A percentile compares a stretch with the other conserved stretches of the same genome.
phyloP scores from a whole-genome alignment of 2,888 invertebrate genomes.

The Parapristionchus giblindavisi region DNA sequence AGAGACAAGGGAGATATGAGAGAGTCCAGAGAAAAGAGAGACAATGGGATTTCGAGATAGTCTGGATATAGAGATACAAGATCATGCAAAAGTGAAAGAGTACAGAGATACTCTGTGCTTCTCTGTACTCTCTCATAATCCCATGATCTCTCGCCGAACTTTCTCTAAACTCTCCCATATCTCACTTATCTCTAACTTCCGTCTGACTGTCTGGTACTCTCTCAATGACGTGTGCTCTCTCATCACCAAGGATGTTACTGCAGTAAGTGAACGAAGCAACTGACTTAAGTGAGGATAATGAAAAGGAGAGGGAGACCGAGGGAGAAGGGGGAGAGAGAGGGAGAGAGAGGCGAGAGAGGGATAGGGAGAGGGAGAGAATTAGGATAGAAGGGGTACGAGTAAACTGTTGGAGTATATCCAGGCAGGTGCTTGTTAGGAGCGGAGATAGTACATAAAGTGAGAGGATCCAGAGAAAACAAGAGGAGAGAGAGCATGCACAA shows the following conservation, averaged over 20 bases:
- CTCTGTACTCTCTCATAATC: no score
- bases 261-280: constrained; percentile 31
- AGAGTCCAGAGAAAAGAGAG: no score
- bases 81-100: no score
- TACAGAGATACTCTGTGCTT: no score
- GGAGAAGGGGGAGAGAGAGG: not conserved
- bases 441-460: constrained; percentile 8
- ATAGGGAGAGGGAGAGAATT: constrained; percentile 26
- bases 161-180: no score
- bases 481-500: constrained; percentile 8
- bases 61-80: no score
- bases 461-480: constrained; percentile 19
- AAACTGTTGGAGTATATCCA: no score
- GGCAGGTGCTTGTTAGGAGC: no score
- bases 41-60: no score
- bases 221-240: not conserved
- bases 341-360: constrained; percentile 9
- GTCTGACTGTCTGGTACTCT: not conserved
- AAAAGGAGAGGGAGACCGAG: not conserved
- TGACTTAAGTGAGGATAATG: constrained; percentile 6
- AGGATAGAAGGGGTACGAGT: no score
- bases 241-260: not conserved
- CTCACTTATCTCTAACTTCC: no score
- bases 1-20: constrained; percentile 2
- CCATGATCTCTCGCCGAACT: no score